Evolutionary conservation across 1,140 invertebrate species (phyloP), one percentile per base, ranked within the genome.

Genomic region (Acarapis woodi): DNA sequence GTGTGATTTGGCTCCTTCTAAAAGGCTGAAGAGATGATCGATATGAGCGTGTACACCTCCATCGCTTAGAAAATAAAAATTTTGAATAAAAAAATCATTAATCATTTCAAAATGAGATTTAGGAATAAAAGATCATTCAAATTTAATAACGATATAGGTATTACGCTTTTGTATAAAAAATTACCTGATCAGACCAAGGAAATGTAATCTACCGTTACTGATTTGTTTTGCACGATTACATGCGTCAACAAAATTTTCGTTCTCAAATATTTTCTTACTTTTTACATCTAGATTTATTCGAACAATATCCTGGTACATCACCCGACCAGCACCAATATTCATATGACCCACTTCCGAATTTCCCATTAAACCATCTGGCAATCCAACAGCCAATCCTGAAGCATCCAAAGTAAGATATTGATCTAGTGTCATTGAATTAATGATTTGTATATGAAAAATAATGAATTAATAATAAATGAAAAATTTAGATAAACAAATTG

Each of bases 311-410:
- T 62, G 61, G 44, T 60, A 61, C 22, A 64, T 51, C 2, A 62
- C 57, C 32, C 60, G 47, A 20, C 61, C 61, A 34, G 60, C 58
- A 12, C 60, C 60, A 39, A 62, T 59, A 43, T 62, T 63, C 42
- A 62, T 42, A 46, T 62, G 60, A 14, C 60, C 60, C 15, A 63
- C 62, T 51, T 62, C 60, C 15, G 57, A 61, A 37, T 62, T 62
- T 6, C 60, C 60, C 58, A 60, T 60, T 28, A 59, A 45, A 25
- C 58, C 58, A 32, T 52, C 53, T 4, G 58, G 60, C 24, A 62
- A 47, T 22, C 60, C 60, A 36, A 61, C 62, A 16, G 53, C 51
- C 15, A 51, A 34, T 9, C 62, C 62, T 21, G 54, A 56, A 14
- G 61, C 60, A 39, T 55, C 57, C n/a, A 63, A 45, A 38, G 53